Percentiles rank a stretch among this genome's conserved stretches.
phyloP scores from a whole-genome alignment of 2,888 invertebrate genomes.

The Netelia inedita region DNA sequence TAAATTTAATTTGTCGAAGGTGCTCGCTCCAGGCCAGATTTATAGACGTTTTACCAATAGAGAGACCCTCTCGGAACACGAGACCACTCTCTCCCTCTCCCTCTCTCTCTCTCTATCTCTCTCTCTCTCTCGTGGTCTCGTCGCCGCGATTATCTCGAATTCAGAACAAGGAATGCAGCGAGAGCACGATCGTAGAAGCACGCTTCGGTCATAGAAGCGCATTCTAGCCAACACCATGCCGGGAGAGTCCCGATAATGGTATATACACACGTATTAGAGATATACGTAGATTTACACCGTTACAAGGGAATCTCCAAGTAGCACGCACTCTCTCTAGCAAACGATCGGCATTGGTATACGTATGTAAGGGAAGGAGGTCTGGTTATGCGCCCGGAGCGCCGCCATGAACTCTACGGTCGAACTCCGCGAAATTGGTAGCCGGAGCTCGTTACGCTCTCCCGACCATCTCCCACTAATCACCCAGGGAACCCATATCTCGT shows the following conservation, averaged over 20 bases:
- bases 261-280: neutral
- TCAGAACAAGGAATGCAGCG: conserved; percentile 44
- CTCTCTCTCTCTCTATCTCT: conserved; percentile 7
- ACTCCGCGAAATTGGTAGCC: conserved; percentile 72
- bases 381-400: conserved; percentile 64
- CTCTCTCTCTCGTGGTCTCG: conserved; percentile 9
- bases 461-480: conserved; percentile 68
- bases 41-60: conserved; percentile 47
- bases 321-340: conserved; percentile 42
- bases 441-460: conserved; percentile 71
- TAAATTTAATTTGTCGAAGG: conserved; percentile 70
- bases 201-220: conserved; percentile 42
- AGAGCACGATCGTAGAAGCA: conserved; percentile 43
- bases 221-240: conserved; percentile 50
- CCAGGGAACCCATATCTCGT: conserved; percentile 53
- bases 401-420: conserved; percentile 70
- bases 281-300: conserved; percentile 30
- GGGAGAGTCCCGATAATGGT: conserved; percentile 27
- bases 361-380: conserved; percentile 20
- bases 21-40: conserved; percentile 34
- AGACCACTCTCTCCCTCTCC: conserved; percentile 25
- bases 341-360: conserved; percentile 20
- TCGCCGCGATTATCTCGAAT: conserved; percentile 56
- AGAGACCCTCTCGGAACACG: conserved; percentile 33
- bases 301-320: conserved; percentile 20